A percentile compares a stretch with the other conserved stretches of the same genome.
These are phyloP conservation scores for Andrena flavipes DNA, from an alignment of 2,888 invertebrate genomes.

Conservation along the genomic window DNA sequence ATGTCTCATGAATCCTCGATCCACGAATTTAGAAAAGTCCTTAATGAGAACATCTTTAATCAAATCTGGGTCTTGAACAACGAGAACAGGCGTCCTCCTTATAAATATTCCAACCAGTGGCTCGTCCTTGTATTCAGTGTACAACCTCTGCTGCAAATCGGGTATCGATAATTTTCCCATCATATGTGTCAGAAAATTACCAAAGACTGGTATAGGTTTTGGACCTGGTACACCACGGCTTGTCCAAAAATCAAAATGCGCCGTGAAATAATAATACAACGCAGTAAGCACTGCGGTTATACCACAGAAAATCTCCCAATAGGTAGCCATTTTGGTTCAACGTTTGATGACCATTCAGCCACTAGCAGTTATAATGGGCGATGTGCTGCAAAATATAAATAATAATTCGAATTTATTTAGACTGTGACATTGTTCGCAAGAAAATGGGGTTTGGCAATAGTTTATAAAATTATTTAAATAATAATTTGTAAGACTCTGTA, in stretches of 20 bases:
- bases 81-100: background rate
- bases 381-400: background rate
- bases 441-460: too few relatives aligned
- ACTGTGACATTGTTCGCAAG: too few relatives aligned
- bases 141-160: background rate
- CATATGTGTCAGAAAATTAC: background rate
- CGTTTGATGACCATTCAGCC: background rate
- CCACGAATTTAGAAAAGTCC: constrained; percentile 81
- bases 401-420: background rate
- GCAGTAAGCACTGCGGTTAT: constrained; percentile 75
- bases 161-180: background rate
- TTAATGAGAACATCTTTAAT: constrained; percentile 83
- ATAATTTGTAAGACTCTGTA: too few relatives aligned
- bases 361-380: background rate
- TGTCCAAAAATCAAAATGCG: constrained; percentile 23
- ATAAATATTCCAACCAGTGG: constrained; percentile 28
- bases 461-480: too few relatives aligned
- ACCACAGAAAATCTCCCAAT: constrained; percentile 65
- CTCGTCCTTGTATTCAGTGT: constrained; percentile 6
- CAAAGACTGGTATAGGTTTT: constrained; percentile 70
- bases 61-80: constrained; percentile 78
- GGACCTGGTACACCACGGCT: constrained; percentile 22
- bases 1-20: constrained; percentile 70
- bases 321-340: constrained; percentile 1
- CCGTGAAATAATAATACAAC: constrained; percentile 36